These are phyloP conservation scores for Casuarius casuarius DNA, from an alignment of 2,113 vertebrate species.

Conservation along the genomic window DNA sequence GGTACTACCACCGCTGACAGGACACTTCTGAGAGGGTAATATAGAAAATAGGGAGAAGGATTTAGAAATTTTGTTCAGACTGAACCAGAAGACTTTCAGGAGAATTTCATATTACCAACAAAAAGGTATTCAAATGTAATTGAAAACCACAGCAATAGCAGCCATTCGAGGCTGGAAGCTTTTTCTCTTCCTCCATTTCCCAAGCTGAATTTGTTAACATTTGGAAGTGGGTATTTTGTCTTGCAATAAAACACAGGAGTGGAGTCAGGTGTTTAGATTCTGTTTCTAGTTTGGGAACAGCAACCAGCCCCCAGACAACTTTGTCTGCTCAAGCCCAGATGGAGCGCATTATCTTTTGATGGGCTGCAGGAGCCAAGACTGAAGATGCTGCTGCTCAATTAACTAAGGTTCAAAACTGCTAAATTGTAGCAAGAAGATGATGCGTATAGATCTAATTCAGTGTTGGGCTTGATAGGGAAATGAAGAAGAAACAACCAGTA, in stretches of 20 bases:
- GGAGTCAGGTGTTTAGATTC: background rate
- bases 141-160: background rate
- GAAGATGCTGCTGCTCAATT: background rate
- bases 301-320: background rate
- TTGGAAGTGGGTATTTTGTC: background rate
- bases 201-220: background rate
- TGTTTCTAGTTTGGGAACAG: background rate
- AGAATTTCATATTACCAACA: background rate
- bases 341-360: background rate
- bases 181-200: background rate
- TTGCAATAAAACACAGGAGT: background rate
- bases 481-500: background rate
- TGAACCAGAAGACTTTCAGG: background rate
- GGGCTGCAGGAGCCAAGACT: background rate
- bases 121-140: background rate
- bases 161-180: background rate
- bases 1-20: too few relatives aligned
- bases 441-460: background rate
- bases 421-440: background rate
- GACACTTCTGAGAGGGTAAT: background rate
- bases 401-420: background rate
- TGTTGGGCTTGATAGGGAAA: background rate
- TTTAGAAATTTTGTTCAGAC: background rate
- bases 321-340: conserved; percentile 15
- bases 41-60: background rate